phyloP scores from a whole-genome alignment of 2,113 vertebrate species.

The Notothenia coriiceps region DNA sequence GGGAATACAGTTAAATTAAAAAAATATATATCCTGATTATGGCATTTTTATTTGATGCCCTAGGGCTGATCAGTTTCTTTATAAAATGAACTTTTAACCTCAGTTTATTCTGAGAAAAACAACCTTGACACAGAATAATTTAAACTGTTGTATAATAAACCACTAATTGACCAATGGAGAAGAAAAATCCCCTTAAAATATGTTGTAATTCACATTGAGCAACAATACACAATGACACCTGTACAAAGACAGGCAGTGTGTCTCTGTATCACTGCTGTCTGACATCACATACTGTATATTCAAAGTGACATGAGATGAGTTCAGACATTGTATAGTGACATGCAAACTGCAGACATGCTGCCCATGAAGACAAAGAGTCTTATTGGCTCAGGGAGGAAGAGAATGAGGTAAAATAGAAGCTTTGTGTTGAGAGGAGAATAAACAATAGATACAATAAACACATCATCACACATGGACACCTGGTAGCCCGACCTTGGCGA shows the following conservation, averaged over 20 bases:
- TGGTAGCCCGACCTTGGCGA: constrained; percentile 25
- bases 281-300: not conserved
- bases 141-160: not conserved
- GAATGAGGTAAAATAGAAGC: constrained; percentile 44
- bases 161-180: not conserved
- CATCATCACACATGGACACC: not conserved
- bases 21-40: too few relatives aligned
- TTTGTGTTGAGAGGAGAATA: constrained; percentile 57
- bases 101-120: too few relatives aligned
- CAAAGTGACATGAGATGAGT: constrained; percentile 16
- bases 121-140: not conserved
- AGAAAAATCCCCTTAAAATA: not conserved
- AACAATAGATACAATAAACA: constrained; percentile 55
- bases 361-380: constrained; percentile 44
- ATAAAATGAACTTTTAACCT: too few relatives aligned
- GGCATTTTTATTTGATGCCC: too few relatives aligned
- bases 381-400: constrained; percentile 22
- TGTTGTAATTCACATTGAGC: not conserved
- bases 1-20: too few relatives aligned
- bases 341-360: constrained; percentile 23
- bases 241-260: constrained; percentile 6
- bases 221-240: constrained; percentile 1
- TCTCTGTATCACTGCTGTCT: not conserved
- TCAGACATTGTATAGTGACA: constrained; percentile 29
- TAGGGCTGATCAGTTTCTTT: too few relatives aligned